These are phyloP conservation scores for Pachymerium ferrugineum DNA, from an alignment of 2,888 invertebrate species.

Conservation along the genomic window DNA sequence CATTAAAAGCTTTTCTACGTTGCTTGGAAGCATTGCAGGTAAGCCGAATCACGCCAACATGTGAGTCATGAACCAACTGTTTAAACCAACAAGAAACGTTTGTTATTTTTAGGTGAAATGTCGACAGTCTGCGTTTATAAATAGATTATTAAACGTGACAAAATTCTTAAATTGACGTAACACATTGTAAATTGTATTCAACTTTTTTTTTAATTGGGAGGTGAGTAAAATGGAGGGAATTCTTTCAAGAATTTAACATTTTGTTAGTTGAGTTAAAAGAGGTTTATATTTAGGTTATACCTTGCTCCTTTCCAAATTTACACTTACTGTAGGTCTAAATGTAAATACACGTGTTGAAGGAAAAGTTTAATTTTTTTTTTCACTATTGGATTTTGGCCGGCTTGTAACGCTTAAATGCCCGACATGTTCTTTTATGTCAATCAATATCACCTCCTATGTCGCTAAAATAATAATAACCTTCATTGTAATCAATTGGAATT, in stretches of 20 bases:
- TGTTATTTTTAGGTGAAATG: constrained; percentile 14
- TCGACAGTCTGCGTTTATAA: neutral
- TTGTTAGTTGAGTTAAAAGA: too few species aligned
- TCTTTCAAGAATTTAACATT: too few species aligned
- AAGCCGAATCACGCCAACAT: constrained; percentile 7
- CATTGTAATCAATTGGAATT: too few species aligned
- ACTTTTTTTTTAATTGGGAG: neutral
- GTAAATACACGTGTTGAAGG: too few species aligned
- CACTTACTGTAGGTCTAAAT: neutral
- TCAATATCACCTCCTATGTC: too few species aligned
- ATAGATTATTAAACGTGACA: neutral
- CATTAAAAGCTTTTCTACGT: neutral
- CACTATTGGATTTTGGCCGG: neutral
- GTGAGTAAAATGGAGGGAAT: neutral
- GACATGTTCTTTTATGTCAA: neutral
- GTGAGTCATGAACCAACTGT: constrained; percentile 9
- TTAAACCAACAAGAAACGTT: neutral
- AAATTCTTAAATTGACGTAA: constrained; percentile 12
- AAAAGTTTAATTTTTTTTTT: neutral
- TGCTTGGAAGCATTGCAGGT: neutral
- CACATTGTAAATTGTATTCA: constrained; percentile 16
- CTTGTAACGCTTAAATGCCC: neutral
- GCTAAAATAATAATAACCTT: too few species aligned
- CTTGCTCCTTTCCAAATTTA: neutral
- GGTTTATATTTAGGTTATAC: neutral